These are phyloP conservation scores for Torymus auratus DNA, from an alignment of 2,888 invertebrate genomes.

Conservation along the genomic window DNA sequence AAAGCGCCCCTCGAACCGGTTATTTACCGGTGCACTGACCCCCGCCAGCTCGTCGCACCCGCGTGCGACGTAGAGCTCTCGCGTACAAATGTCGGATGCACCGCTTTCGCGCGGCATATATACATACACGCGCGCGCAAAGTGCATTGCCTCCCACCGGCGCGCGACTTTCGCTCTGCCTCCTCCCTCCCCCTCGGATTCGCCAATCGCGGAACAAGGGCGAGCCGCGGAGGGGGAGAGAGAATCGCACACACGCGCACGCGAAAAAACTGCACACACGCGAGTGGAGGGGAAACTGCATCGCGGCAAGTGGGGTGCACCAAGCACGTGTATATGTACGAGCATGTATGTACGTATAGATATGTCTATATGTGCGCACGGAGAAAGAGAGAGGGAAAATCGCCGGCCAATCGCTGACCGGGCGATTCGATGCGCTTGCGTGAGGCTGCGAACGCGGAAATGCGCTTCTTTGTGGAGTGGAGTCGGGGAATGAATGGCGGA, in stretches of 20 bases:
- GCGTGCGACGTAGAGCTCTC: not conserved
- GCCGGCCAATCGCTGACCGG: slow-evolving; percentile 14
- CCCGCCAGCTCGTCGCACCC: too few species aligned
- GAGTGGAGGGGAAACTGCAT: not conserved
- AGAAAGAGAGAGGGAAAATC: slow-evolving; percentile 24
- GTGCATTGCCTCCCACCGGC: slow-evolving; percentile 71
- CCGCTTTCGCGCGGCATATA: slow-evolving; percentile 55
- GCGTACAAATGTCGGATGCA: slow-evolving; percentile 69
- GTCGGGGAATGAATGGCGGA: too few species aligned
- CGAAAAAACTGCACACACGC: not conserved
- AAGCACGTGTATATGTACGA: too few species aligned
- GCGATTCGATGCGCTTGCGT: too few species aligned
- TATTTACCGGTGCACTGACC: too few species aligned
- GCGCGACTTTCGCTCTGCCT: not conserved
- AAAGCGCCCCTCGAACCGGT: too few species aligned
- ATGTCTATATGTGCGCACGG: not conserved
- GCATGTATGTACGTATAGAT: too few species aligned
- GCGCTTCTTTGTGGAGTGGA: too few species aligned
- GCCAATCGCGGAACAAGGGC: slow-evolving; percentile 35
- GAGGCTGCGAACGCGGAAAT: not conserved
- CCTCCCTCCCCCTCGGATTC: slow-evolving; percentile 15
- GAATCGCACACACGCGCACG: slow-evolving; percentile 2
- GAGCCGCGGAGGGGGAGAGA: slow-evolving; percentile 47
- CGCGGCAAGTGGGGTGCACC: too few species aligned
- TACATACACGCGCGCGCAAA: slow-evolving; percentile 62